These are phyloP conservation scores for Amblyjoppa proteus DNA, from an alignment of 2,888 invertebrate genomes.

Conservation along the genomic window DNA sequence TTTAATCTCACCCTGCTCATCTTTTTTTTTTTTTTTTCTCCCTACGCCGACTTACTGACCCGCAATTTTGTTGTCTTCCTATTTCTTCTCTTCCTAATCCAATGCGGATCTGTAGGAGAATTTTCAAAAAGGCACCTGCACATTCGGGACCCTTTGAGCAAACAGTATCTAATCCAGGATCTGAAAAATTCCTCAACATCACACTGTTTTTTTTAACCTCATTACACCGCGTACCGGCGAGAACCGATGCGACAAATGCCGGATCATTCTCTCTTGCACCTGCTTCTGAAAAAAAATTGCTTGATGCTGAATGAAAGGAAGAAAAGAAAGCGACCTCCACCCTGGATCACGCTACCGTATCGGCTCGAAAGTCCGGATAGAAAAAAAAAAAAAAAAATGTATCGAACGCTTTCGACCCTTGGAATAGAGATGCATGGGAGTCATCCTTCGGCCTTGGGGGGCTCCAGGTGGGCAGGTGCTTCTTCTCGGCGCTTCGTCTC, in stretches of 20 bases:
- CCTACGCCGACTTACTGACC: not conserved
- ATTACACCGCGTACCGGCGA: not conserved
- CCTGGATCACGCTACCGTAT: slow-evolving; percentile 31
- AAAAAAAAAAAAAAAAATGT: slow-evolving; percentile 32
- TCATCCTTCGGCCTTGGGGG: slow-evolving; percentile 38
- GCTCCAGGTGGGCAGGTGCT: slow-evolving; percentile 57
- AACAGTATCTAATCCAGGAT: not conserved
- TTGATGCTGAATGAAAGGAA: slow-evolving; percentile 4
- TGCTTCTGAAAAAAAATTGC: slow-evolving; percentile 31
- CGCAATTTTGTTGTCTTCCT: not conserved
- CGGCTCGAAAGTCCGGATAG: slow-evolving; percentile 59
- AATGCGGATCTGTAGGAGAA: not conserved
- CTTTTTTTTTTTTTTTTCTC: not conserved
- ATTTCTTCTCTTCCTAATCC: not conserved
- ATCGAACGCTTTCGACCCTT: slow-evolving; percentile 9
- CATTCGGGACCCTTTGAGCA: not conserved
- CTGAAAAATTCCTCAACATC: not conserved
- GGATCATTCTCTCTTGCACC: slow-evolving; percentile 33
- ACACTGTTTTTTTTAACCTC: slow-evolving; percentile 8
- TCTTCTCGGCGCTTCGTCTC: slow-evolving; percentile 34
- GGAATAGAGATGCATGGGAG: slow-evolving; percentile 53
- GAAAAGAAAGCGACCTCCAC: not conserved
- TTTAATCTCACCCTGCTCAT: not conserved
- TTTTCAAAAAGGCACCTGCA: slow-evolving; percentile 5
- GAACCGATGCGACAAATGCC: slow-evolving; percentile 1